Conservation (phyloP, 2,797 vertebrate genomes). For the Benthosema pterotum region DNA sequence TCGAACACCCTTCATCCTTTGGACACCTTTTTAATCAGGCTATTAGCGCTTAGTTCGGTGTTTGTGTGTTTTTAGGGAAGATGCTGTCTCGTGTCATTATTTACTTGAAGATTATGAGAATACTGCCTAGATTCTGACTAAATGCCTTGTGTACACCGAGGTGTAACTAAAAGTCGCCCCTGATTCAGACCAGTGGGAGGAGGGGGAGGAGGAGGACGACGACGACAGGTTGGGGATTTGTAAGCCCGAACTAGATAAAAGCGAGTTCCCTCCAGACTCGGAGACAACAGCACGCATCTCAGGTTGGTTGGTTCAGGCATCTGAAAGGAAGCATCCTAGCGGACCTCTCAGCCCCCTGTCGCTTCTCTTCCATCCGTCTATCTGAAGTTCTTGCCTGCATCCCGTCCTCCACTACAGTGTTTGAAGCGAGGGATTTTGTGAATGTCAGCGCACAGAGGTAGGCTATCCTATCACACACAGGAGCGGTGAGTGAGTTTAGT, state of each 20-base stretch:
- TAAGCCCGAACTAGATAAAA: slow-evolving; percentile 47
- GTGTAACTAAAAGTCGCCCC: slow-evolving; percentile 45
- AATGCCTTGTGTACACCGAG: slow-evolving; percentile 47
- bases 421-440: slow-evolving; percentile 25
- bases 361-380: slow-evolving; percentile 30
- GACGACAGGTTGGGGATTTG: slow-evolving; percentile 51
- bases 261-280: slow-evolving; percentile 38
- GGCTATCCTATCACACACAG: slow-evolving; percentile 17
- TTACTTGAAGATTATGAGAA: slow-evolving; percentile 30
- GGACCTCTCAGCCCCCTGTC: slow-evolving; percentile 28
- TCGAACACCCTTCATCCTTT: neutral
- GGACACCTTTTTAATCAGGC: neutral
- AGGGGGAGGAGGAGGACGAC: too few relatives aligned
- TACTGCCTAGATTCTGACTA: slow-evolving; percentile 25
- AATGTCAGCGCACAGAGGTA: slow-evolving; percentile 42
- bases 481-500: slow-evolving; percentile 60
- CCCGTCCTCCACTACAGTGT: slow-evolving; percentile 3
- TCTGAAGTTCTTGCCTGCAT: slow-evolving; percentile 25
- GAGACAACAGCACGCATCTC: slow-evolving; percentile 48
- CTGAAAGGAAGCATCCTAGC: slow-evolving; percentile 67
- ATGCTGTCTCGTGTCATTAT: neutral
- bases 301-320: slow-evolving; percentile 47
- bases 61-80: neutral
- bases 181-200: slow-evolving; percentile 57
- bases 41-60: neutral